Evolutionary conservation across 2,797 vertebrate species (phyloP), one percentile per base, ranked within the genome.

Genomic region (Poeciliopsis turneri): DNA sequence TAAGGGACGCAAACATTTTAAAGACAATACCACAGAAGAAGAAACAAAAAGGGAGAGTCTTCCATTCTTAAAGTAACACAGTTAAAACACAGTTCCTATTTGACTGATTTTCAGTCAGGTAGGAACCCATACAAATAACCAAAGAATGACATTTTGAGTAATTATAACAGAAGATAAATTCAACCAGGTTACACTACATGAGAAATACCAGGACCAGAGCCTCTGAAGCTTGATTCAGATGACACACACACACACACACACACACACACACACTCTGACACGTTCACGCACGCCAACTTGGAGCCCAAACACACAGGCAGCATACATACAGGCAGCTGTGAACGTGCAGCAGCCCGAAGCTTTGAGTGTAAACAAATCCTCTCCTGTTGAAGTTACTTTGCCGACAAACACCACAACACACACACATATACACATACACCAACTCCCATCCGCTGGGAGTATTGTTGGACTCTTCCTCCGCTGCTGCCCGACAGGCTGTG

Each of bases 381-480:
- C 76, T 10, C 41, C 12, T 23, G 69, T 55, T 74, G 80, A 57
- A 59, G 76, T 79, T 43, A 77, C 43, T 61, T 78, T 61, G 12
- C 23, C 72, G 12, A 73, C 70, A 87, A 43, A 68, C 79, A 28
- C 36, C 55, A 74, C 41, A 72, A 78, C 36, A 61, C 70, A 68
- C 51, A 57, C 77, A 61, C 70, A 68, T 39, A 72, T 41, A 41
- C 39, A 57, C 77, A 47, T 46, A 74, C 41, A 72, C 39, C 76
- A 66, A 82, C 86, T 80, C 86, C 87, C 83, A 90, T 91, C 88
- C 87, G 76, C 84, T 88, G 84, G 75, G 85, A 84, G 85, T 84
- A 89, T 91, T 91, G 88, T 92, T 88, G 78, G 85, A 86, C 79
- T 90, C 87, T 92, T 92, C 89, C 91, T 86, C 86, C 51, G 85